phyloP scores from a whole-genome alignment of 1,140 invertebrate genomes.

The Calycopis cecrops region DNA sequence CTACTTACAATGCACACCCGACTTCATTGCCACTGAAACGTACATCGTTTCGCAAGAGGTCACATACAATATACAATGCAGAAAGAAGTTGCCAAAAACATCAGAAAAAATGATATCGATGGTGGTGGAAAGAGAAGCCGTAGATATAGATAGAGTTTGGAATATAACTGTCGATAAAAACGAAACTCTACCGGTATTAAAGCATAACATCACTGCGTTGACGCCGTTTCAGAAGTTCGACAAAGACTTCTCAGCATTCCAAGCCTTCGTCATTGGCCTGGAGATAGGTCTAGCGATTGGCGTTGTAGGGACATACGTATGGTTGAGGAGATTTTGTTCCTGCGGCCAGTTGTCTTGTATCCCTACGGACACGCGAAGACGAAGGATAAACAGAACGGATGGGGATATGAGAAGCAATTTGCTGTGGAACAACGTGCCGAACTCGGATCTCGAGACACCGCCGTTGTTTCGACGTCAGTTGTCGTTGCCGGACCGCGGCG shows the following conservation, averaged over 20 bases:
- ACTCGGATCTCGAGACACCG: slow-evolving; percentile 59
- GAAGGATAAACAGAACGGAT: slow-evolving; percentile 41
- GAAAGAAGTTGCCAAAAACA: slow-evolving; percentile 45
- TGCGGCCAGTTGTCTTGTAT: slow-evolving; percentile 41
- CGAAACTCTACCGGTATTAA: slow-evolving; percentile 21
- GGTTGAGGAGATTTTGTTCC: slow-evolving; percentile 53
- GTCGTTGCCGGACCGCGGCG: slow-evolving; percentile 42
- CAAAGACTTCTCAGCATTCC: slow-evolving; percentile 57
- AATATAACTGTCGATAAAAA: slow-evolving; percentile 44
- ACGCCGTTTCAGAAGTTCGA: slow-evolving; percentile 61
- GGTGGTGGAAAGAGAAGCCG: slow-evolving; percentile 33
- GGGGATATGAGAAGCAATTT: slow-evolving; percentile 55
- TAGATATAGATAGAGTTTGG: slow-evolving; percentile 58
- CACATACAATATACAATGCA: slow-evolving; percentile 52
- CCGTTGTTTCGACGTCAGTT: slow-evolving; percentile 48
- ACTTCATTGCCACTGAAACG: slow-evolving; percentile 52
- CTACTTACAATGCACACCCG: slow-evolving; percentile 59
- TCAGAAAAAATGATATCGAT: slow-evolving; percentile 66
- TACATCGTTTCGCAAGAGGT: slow-evolving; percentile 55
- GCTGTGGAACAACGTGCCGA: slow-evolving; percentile 52
- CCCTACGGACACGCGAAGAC: slow-evolving; percentile 29
- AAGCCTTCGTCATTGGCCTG: slow-evolving; percentile 61
- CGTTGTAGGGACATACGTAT: slow-evolving; percentile 61
- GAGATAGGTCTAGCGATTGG: slow-evolving; percentile 63
- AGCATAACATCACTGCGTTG: slow-evolving; percentile 25